These are phyloP conservation scores for Cheirogaleus medius DNA, from an alignment of 2,113 vertebrate genomes.

Conservation along the genomic window DNA sequence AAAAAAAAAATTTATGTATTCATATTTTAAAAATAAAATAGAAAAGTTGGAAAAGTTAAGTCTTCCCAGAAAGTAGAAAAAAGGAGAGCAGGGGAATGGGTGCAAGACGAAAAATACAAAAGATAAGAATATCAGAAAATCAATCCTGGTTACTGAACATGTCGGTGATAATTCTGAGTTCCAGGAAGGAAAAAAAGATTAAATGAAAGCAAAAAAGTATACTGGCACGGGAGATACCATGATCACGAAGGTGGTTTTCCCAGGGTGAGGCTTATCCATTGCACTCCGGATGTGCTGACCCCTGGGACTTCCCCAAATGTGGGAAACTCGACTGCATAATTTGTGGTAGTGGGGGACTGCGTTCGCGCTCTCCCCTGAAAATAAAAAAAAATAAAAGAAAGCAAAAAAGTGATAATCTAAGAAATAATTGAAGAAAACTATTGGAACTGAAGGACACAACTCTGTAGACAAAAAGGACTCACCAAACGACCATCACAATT, in stretches of 20 bases:
- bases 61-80: neutral
- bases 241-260: no score
- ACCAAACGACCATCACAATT: neutral
- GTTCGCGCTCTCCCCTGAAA: no score
- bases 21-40: neutral
- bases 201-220: neutral
- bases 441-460: neutral
- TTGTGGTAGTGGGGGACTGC: no score
- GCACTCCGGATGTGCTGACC: no score
- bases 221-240: no score
- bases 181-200: neutral
- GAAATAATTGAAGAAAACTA: neutral
- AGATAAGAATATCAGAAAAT: neutral
- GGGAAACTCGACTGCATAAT: no score
- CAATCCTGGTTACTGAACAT: neutral
- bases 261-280: no score
- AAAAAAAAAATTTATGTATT: neutral
- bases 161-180: neutral
- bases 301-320: no score
- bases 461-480: neutral
- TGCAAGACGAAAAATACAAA: neutral
- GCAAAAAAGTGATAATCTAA: neutral
- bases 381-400: constrained; percentile 4
- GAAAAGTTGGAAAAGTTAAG: neutral
- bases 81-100: neutral